phyloP scores from a whole-genome alignment of 2,797 vertebrate genomes.

The Eidolon dupreanum region DNA sequence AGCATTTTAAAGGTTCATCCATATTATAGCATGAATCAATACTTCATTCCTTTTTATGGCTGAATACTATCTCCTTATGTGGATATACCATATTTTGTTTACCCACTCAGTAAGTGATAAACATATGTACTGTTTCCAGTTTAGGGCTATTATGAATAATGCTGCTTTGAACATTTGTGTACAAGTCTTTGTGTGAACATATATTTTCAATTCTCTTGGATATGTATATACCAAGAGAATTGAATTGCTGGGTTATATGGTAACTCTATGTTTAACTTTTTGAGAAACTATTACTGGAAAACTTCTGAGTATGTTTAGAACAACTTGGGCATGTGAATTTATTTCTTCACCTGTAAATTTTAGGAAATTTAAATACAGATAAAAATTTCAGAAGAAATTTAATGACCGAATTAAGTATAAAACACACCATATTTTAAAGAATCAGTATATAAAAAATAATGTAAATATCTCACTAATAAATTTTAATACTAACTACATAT shows the following conservation, averaged over 20 bases:
- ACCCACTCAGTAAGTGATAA: neutral
- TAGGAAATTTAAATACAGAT: conserved; percentile 11
- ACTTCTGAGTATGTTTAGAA: conserved; percentile 29
- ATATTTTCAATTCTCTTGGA: neutral
- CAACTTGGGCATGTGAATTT: neutral
- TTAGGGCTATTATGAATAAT: neutral
- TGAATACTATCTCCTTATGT: neutral
- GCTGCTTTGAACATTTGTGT: neutral
- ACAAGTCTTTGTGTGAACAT: neutral
- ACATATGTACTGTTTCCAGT: neutral
- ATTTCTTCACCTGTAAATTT: neutral
- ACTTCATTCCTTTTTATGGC: neutral
- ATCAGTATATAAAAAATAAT: neutral
- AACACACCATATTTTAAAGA: neutral
- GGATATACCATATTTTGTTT: neutral
- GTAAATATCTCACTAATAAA: neutral
- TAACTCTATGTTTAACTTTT: neutral
- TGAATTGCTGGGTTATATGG: neutral
- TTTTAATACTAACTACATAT: conserved; percentile 3
- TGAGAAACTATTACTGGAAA: neutral
- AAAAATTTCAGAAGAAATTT: neutral
- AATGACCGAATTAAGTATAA: neutral
- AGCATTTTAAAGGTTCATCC: neutral
- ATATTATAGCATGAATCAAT: neutral
- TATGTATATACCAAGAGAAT: neutral